These are phyloP conservation scores for Stegastes partitus DNA, from an alignment of 2,113 vertebrate species.

Conservation along the genomic window DNA sequence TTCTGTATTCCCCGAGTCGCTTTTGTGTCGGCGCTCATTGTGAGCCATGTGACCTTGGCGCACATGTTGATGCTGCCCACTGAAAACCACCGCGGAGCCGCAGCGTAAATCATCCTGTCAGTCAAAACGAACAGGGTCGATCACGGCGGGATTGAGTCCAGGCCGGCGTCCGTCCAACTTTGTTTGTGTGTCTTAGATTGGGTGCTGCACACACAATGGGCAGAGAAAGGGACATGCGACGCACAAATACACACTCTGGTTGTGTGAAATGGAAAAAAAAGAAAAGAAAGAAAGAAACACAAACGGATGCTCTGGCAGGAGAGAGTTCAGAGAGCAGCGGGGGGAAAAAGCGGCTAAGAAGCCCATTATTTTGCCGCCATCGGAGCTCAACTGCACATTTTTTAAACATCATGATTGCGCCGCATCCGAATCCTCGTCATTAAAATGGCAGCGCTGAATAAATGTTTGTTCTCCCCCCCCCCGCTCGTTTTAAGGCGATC, in stretches of 20 bases:
- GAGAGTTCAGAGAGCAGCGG: neutral
- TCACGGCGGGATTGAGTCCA: constrained; percentile 14
- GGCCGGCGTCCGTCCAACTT: neutral
- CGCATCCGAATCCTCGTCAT: constrained; percentile 29
- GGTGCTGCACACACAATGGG: neutral
- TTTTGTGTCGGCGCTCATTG: neutral
- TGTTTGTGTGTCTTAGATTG: constrained; percentile 1
- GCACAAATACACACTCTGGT: neutral
- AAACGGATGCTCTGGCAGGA: constrained; percentile 16
- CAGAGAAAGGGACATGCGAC: neutral
- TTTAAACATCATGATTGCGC: neutral
- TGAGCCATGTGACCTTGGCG: constrained; percentile 24
- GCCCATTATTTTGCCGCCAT: constrained; percentile 38
- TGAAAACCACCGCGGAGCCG: constrained; percentile 12
- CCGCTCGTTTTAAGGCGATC: constrained; percentile 1
- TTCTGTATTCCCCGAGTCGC: neutral
- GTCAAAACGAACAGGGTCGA: constrained; percentile 1
- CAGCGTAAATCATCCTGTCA: constrained; percentile 38
- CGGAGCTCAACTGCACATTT: constrained; percentile 21
- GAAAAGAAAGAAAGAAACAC: neutral
- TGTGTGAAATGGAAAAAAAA: constrained; percentile 6
- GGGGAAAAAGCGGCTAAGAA: too few relatives aligned
- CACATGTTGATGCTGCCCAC: constrained; percentile 6
- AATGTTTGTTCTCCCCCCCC: constrained; percentile 68
- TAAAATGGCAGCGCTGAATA: constrained; percentile 54